Evolutionary conservation across 2,888 invertebrate species (phyloP).

Genomic region (Hetaerina titia): DNA sequence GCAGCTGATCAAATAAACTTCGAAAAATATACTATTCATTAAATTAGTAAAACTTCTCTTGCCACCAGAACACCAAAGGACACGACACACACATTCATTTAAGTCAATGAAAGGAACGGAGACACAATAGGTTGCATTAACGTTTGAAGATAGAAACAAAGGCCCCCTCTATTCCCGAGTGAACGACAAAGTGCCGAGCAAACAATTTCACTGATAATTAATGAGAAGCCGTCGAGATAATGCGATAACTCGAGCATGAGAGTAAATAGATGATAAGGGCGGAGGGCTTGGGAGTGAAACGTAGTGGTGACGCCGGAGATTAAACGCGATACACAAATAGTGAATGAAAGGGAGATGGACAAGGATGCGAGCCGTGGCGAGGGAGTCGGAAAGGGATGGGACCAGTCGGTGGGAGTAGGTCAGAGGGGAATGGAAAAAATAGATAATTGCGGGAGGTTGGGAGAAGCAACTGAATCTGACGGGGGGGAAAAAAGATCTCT

Average conservation of each 20-base stretch:
- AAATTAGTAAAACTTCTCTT: too few species aligned
- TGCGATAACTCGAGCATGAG: not conserved
- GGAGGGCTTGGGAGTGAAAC: not conserved
- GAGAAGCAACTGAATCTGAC: not conserved
- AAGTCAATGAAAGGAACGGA: not conserved
- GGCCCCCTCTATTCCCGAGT: not conserved
- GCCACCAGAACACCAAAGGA: not conserved
- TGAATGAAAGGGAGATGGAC: not conserved
- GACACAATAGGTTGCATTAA: not conserved
- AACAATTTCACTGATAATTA: slow-evolving; percentile 27
- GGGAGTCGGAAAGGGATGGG: not conserved
- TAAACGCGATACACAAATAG: not conserved
- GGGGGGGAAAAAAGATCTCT: not conserved
- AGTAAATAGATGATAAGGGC: not conserved
- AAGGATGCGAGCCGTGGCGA: not conserved
- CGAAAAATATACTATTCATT: too few species aligned
- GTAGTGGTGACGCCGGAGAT: not conserved
- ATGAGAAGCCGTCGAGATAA: slow-evolving; percentile 2
- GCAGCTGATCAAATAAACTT: too few species aligned
- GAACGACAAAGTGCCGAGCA: not conserved
- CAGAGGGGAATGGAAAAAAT: not conserved
- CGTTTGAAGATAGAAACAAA: not conserved
- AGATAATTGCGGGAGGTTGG: not conserved
- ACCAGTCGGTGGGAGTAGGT: not conserved
- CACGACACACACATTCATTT: not conserved